Evolutionary conservation across 1,140 invertebrate species (phyloP).

Genomic region (Popillia japonica): DNA sequence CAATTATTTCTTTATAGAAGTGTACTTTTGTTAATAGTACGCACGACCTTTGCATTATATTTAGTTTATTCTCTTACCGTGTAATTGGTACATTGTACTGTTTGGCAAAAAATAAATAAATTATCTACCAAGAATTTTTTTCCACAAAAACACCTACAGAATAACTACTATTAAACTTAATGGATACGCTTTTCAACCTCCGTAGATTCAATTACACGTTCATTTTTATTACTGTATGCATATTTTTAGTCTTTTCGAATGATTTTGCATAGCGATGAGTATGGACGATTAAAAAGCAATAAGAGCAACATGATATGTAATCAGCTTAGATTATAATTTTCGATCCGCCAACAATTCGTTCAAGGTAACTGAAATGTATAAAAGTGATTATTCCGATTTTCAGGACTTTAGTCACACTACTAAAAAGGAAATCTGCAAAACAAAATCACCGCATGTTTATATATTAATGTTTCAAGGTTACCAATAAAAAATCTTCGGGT

Average conservation of each 20-base stretch:
- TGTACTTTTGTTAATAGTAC: too few relatives aligned
- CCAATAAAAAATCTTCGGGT: conserved; percentile 8
- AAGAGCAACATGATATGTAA: background rate
- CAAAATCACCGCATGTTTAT: background rate
- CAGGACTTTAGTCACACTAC: background rate
- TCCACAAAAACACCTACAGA: too few relatives aligned
- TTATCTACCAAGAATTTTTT: too few relatives aligned
- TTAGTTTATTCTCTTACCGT: too few relatives aligned
- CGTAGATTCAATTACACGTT: background rate
- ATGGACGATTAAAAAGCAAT: conserved; percentile 16
- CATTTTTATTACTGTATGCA: background rate
- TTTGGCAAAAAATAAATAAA: too few relatives aligned
- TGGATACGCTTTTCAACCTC: too few relatives aligned
- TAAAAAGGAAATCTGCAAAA: background rate
- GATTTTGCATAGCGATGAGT: background rate
- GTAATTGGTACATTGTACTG: too few relatives aligned
- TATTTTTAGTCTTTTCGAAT: conserved; percentile 12
- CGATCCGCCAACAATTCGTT: background rate
- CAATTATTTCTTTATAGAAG: too few relatives aligned
- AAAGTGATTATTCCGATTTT: background rate
- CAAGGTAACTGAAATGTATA: background rate
- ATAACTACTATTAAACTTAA: too few relatives aligned
- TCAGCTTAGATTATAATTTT: background rate
- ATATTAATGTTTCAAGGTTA: conserved; percentile 9
- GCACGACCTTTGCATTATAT: too few relatives aligned